Evolutionary conservation across 2,113 vertebrate genomes (phyloP).

Genomic region (Nematolebias whitei): DNA sequence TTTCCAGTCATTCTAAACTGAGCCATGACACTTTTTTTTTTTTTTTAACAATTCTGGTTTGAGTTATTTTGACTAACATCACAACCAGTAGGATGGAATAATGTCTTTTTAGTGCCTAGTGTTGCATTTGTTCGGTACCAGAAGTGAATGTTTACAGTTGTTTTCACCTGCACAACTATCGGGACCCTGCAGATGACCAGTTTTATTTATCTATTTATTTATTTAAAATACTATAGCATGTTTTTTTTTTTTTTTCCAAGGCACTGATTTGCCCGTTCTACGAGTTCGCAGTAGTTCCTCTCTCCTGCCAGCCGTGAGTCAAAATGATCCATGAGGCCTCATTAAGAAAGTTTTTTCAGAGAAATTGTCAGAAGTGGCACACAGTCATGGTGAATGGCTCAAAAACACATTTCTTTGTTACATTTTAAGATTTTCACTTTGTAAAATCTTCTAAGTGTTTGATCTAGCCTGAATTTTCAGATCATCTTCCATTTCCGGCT

Average conservation of each 20-base stretch:
- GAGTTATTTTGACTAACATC: background rate
- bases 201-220: slow-evolving; percentile 86
- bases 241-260: slow-evolving; percentile 25
- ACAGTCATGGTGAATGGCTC: slow-evolving; percentile 10
- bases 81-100: background rate
- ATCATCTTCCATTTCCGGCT: background rate
- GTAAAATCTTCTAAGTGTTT: background rate
- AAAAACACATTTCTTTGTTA: background rate
- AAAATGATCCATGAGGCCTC: too few relatives aligned
- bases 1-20: slow-evolving; percentile 7
- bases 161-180: slow-evolving; percentile 11
- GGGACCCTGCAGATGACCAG: slow-evolving; percentile 52
- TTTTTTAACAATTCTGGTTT: background rate
- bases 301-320: too few relatives aligned
- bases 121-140: slow-evolving; percentile 13
- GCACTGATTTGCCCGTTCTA: slow-evolving; percentile 33
- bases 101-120: slow-evolving; percentile 6
- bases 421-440: background rate
- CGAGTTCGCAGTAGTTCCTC: too few relatives aligned
- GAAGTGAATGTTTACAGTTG: slow-evolving; percentile 56
- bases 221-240: slow-evolving; percentile 74
- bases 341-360: background rate
- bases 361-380: slow-evolving; percentile 23
- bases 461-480: background rate
- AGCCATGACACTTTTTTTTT: slow-evolving; percentile 13